Evolutionary conservation across 2,888 invertebrate species (phyloP), one percentile per base, ranked within the genome.

Genomic region (Caradrina clavipalpis): DNA sequence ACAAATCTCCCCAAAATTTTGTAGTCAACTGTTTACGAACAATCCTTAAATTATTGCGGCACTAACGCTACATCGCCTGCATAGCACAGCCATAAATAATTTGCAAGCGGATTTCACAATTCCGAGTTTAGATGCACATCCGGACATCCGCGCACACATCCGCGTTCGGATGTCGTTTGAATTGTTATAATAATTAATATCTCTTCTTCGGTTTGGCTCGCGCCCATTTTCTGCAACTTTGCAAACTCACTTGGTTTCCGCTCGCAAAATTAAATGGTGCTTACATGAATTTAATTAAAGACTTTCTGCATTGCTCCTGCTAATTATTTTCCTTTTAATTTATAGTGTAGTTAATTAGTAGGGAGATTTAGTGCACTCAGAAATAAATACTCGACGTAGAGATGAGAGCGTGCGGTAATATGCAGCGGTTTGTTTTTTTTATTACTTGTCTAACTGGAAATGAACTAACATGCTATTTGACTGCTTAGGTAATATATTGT

Each of bases 41-140:
- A 53, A 55, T 62, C 49, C 65, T 73, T 31, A 59, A 73, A 60
- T 73, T 22, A 53, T 50, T 6, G 49, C 19, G 22, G 0, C 19
- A 64, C 51, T 53, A 59, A 60, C 45, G 60, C 61, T 58, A 22
- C 53, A 77, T 47, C 31, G 19, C 56, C 39, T 53, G 50, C 62
- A 69, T 45, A 74, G 45, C 60, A 31, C 15, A 35, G 13, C 4
- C 21, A 55, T 59, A 66, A 74, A 77, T 61, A 65, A 75, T 75
- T 59, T 26, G 19, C 22, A 6, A 49, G n/a, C 15, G 67, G 31
- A 80, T 70, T 70, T 67, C 22, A 57, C 22, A 63, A 69, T 75
- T 65, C 17, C 7, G 50, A 56, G 19, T 50, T n/a, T 50, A 8
- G 45, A 45, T 45, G 45, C 17, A 45, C 39, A 69, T 65, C 45